Evolutionary conservation across 2,888 invertebrate species (phyloP).

Genomic region (Mycogona germanica): DNA sequence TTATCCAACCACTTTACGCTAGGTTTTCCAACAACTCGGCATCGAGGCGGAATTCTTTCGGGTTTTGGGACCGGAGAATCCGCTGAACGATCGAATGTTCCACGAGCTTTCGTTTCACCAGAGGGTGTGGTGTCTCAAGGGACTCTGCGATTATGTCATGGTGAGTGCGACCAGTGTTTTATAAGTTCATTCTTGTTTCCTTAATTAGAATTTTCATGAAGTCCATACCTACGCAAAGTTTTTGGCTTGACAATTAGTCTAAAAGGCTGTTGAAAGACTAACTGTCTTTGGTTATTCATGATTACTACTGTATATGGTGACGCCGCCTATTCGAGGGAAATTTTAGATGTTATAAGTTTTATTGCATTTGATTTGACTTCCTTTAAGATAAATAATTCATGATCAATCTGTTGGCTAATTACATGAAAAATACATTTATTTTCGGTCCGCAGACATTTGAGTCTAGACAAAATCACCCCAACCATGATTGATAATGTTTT

Average conservation of each 20-base stretch:
- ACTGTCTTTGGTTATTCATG: too few species aligned
- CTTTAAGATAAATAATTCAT: too few species aligned
- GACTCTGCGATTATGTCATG: conserved; percentile 41
- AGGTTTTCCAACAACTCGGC: conserved; percentile 33
- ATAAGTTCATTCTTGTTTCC: background rate
- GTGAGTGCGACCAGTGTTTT: conserved; percentile 27
- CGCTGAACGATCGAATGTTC: conserved; percentile 39
- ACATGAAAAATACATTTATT: background rate
- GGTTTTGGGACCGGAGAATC: conserved; percentile 37
- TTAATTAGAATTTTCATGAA: too few species aligned
- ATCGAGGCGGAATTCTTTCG: conserved; percentile 44
- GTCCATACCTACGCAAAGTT: too few species aligned
- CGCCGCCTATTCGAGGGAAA: too few species aligned
- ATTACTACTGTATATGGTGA: too few species aligned
- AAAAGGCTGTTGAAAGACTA: too few species aligned
- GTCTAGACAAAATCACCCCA: background rate
- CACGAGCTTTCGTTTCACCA: conserved; percentile 41
- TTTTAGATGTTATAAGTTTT: too few species aligned
- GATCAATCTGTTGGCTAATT: too few species aligned
- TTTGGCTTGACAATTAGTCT: too few species aligned
- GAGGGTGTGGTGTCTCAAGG: conserved; percentile 44
- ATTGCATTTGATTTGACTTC: too few species aligned
- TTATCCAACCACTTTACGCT: background rate
- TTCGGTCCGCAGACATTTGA: background rate
- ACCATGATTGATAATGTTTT: conserved; percentile 2